phyloP scores from a whole-genome alignment of 2,888 invertebrate species.

The Cosmia pyralina region DNA sequence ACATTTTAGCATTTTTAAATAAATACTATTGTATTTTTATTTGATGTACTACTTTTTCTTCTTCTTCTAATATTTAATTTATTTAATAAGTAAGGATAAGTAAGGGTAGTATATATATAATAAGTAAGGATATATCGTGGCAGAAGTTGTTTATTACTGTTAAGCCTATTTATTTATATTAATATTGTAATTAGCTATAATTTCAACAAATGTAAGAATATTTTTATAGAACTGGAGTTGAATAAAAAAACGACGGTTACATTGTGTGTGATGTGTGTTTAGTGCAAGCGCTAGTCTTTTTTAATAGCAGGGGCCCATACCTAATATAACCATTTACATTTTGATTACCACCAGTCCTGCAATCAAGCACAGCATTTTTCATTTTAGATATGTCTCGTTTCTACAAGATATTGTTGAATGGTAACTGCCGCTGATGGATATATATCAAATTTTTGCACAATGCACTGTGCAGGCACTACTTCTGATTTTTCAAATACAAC shows the following conservation, averaged over 20 bases:
- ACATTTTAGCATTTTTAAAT: too few relatives aligned
- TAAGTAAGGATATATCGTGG: neutral
- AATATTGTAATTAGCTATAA: neutral
- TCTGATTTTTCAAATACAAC: neutral
- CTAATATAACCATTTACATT: neutral
- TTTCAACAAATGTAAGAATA: neutral
- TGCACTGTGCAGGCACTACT: neutral
- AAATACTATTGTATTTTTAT: too few relatives aligned
- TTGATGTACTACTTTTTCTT: too few relatives aligned
- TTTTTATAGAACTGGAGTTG: neutral
- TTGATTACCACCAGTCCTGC: neutral
- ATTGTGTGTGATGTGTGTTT: neutral
- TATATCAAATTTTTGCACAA: neutral
- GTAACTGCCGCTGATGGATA: neutral
- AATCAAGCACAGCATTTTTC: neutral
- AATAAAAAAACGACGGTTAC: neutral
- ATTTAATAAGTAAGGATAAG: neutral
- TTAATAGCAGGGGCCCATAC: neutral
- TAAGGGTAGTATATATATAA: too few relatives aligned
- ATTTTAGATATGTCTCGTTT: neutral
- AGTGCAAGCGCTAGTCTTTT: neutral
- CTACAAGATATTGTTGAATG: neutral
- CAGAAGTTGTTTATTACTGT: neutral
- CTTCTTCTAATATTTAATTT: too few relatives aligned
- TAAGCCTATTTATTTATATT: neutral